Evolutionary conservation across 2,113 vertebrate genomes (phyloP).

Genomic region (Grallaria varia): DNA sequence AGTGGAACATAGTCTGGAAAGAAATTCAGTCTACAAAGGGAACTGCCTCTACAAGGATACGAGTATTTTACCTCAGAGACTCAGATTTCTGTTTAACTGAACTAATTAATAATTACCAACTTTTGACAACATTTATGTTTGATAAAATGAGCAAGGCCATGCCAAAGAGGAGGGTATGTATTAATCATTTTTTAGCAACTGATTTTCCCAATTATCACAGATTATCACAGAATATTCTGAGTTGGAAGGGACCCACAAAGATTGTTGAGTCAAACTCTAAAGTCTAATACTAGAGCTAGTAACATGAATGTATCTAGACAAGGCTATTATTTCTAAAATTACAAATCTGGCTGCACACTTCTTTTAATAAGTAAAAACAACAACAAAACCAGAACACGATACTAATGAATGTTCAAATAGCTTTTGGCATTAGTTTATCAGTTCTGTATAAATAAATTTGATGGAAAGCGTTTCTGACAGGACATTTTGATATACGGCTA

Average conservation of each 20-base stretch:
- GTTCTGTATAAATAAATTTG: not conserved
- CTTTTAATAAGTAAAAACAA: not conserved
- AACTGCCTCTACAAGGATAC: not conserved
- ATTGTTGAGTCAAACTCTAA: not conserved
- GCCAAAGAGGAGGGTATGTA: not conserved
- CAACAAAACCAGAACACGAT: not conserved
- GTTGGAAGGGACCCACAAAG: not conserved
- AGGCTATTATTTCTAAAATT: not conserved
- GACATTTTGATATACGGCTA: not conserved
- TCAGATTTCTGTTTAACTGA: not conserved
- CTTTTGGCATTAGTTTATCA: not conserved
- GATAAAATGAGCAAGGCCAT: not conserved
- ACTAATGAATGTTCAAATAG: not conserved
- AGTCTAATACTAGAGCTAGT: accelerated
- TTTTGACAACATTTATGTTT: not conserved
- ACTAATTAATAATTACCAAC: not conserved
- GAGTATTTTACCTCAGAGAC: not conserved
- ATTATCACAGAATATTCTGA: not conserved
- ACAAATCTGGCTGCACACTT: not conserved
- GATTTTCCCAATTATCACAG: not conserved
- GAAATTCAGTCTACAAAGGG: not conserved
- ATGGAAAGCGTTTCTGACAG: not conserved
- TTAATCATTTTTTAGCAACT: not conserved
- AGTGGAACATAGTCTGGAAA: not conserved
- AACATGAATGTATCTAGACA: not conserved